A percentile compares a stretch with the other conserved stretches of the same genome.
These are phyloP conservation scores for Aphyosemion australe DNA, from an alignment of 2,113 vertebrate genomes.

Conservation along the genomic window DNA sequence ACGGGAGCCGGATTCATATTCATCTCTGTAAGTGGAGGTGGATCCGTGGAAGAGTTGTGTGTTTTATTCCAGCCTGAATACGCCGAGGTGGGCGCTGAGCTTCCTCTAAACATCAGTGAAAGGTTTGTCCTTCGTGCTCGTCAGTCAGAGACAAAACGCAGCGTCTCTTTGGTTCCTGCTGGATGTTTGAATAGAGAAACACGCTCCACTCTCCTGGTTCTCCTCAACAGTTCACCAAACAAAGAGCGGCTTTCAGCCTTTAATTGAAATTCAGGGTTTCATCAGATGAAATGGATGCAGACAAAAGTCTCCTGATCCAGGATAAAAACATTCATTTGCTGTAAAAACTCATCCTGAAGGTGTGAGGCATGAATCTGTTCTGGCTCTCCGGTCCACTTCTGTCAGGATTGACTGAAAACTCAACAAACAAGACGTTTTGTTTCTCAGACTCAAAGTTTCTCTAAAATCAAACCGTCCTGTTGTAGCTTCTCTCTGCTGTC, in stretches of 20 bases:
- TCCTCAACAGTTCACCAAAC: slow-evolving; percentile 51
- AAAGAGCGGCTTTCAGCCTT: slow-evolving; percentile 63
- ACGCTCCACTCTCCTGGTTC: slow-evolving; percentile 42
- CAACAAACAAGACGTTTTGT: background rate
- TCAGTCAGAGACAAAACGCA: slow-evolving; percentile 51
- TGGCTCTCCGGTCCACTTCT: background rate
- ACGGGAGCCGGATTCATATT: slow-evolving; percentile 19
- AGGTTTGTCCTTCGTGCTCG: slow-evolving; percentile 63
- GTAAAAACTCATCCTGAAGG: background rate
- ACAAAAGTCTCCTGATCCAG: slow-evolving; percentile 21
- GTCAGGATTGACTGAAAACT: background rate
- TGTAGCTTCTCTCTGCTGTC: slow-evolving; percentile 15
- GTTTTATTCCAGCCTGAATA: slow-evolving; percentile 17
- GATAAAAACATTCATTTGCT: slow-evolving; percentile 13
- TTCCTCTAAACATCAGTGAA: slow-evolving; percentile 51
- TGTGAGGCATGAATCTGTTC: background rate
- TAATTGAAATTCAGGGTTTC: slow-evolving; percentile 58
- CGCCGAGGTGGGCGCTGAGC: slow-evolving; percentile 14
- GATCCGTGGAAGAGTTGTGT: slow-evolving; percentile 7
- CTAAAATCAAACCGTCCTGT: slow-evolving; percentile 13
- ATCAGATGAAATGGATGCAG: slow-evolving; percentile 38
- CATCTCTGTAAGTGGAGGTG: slow-evolving; percentile 7
- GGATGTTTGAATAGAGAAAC: slow-evolving; percentile 66
- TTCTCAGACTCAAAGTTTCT: background rate
- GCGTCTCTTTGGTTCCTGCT: slow-evolving; percentile 39